phyloP scores from a whole-genome alignment of 1,140 invertebrate genomes.

The Procambarus virginalis region DNA sequence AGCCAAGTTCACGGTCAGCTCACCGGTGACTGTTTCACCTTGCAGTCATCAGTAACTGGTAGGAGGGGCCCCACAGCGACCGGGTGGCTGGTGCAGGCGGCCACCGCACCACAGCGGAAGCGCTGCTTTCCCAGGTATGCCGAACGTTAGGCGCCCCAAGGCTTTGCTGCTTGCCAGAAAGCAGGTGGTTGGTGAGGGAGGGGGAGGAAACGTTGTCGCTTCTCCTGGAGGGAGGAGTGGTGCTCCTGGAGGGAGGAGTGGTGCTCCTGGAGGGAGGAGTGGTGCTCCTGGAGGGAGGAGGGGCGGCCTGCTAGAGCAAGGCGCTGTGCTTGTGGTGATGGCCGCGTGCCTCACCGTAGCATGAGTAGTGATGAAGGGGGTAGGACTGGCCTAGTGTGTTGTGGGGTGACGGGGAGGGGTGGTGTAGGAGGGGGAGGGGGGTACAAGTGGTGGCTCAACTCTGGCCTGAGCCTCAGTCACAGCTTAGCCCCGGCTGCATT shows the following conservation, averaged over 20 bases:
- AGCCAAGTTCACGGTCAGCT: too few relatives aligned
- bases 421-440: not conserved
- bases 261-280: not conserved
- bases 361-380: not conserved
- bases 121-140: conserved; percentile 39
- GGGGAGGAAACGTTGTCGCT: conserved; percentile 26
- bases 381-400: not conserved
- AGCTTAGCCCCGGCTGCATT: conserved; percentile 48
- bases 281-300: not conserved
- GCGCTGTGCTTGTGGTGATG: not conserved
- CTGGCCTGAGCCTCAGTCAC: conserved; percentile 25
- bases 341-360: not conserved
- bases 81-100: not conserved
- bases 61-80: not conserved
- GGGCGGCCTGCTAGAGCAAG: not conserved
- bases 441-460: not conserved
- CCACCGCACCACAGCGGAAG: conserved; percentile 16
- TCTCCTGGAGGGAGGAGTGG: not conserved
- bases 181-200: conserved; percentile 27
- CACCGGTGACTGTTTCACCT: too few relatives aligned
- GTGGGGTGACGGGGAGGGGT: conserved; percentile 9
- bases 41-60: too few relatives aligned
- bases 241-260: not conserved
- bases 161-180: conserved; percentile 44
- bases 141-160: conserved; percentile 47